Evolutionary conservation across 2,113 vertebrate species (phyloP), one percentile per base, ranked within the genome.

Genomic region (Xenopus borealis): DNA sequence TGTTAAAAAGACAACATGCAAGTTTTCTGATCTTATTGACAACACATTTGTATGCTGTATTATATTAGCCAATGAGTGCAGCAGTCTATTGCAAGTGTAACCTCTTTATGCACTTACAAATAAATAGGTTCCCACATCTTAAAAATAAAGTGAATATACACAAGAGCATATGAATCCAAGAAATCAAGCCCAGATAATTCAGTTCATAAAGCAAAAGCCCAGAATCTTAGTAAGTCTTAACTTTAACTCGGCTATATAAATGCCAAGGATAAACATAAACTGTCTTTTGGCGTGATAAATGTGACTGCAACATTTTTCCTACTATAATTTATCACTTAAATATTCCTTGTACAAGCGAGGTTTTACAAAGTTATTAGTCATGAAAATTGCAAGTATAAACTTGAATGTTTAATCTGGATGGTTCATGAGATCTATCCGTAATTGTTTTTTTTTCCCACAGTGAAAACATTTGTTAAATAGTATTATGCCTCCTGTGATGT

Each of bases 281-380:
- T 59, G 61, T 77, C 61, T 57, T 50, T 70, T 77, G 45, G 58
- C 63, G 63, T 77, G 74, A 77, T 77, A 40, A 77, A 77, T 77
- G 74, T 77, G 59, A 64, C 74, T 77, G 66, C 66, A 77, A 57
- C 30, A 53, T 77, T 77, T 75, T 77, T 70, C 66, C 74, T 77
- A 46, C 61, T 55, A 69, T 77, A 77, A 77, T 77, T 77, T 77
- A 77, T 77, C 74, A 77, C 74, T 64, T 70, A 77, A 77, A 77
- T 46, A 70, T 77, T 70, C 67, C 58, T 64, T 69, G 66, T 76
- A 70, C 74, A 76, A 70, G 74, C 66, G 40, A 76, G 74, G 66
- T 46, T 77, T 77, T 64, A 70, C 67, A 69, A 63, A 77, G 67
- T 70, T 69, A 77, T 77, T 77, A 70, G 74, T 77, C 74, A 77